Evolutionary conservation across 2,113 vertebrate species (phyloP).

Genomic region (Plotosus lineatus): DNA sequence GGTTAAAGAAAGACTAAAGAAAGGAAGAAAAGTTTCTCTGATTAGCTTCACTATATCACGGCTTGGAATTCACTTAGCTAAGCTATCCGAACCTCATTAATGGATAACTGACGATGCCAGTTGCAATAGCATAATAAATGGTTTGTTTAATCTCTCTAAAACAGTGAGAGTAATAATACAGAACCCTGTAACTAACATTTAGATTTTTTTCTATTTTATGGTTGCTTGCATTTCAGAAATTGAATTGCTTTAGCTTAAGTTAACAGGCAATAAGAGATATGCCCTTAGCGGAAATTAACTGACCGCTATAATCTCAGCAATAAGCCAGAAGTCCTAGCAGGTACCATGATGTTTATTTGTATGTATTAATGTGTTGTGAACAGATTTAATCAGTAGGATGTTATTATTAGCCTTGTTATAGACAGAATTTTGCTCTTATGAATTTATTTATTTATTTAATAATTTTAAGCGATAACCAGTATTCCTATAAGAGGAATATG

Average conservation of each 20-base stretch:
- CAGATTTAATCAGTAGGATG: neutral
- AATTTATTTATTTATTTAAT: too few species aligned
- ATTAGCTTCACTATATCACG: neutral
- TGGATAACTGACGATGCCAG: neutral
- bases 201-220: too few species aligned
- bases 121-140: neutral
- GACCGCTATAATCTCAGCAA: neutral
- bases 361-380: neutral
- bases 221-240: neutral
- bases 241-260: neutral
- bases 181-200: neutral
- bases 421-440: neutral
- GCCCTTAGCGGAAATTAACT: too few species aligned
- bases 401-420: neutral
- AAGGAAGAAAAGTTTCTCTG: neutral
- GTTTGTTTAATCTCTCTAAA: neutral
- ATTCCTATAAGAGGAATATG: neutral
- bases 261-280: too few species aligned
- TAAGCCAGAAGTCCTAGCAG: neutral
- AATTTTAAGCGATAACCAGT: neutral
- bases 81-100: constrained; percentile 2
- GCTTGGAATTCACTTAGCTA: neutral
- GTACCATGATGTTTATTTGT: neutral
- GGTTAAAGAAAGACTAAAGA: neutral
- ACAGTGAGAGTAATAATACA: neutral